Evolutionary conservation across 2,888 invertebrate genomes (phyloP).

Genomic region (Drosophila putrida): DNA sequence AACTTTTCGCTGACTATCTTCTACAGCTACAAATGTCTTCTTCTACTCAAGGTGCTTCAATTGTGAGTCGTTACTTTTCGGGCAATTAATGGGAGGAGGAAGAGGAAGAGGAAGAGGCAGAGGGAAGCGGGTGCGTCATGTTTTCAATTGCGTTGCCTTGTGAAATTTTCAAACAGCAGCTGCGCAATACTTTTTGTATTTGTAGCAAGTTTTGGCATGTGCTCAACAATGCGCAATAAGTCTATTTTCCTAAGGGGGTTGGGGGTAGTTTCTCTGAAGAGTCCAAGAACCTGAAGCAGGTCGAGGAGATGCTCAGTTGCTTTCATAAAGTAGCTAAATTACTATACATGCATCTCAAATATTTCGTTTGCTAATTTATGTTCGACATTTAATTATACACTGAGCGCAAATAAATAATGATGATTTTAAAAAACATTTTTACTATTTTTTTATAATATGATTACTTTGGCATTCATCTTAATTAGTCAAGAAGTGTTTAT

Average conservation of each 20-base stretch:
- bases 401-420: too few species aligned
- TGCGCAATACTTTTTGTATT: constrained; percentile 64
- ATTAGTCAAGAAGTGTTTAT: too few species aligned
- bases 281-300: constrained; percentile 23
- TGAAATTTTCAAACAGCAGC: constrained; percentile 69
- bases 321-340: neutral
- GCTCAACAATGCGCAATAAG: constrained; percentile 64
- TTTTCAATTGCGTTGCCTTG: constrained; percentile 51
- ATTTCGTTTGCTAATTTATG: neutral
- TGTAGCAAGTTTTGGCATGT: constrained; percentile 72
- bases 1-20: constrained; percentile 38
- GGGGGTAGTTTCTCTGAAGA: constrained; percentile 17
- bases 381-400: neutral
- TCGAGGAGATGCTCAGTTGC: neutral
- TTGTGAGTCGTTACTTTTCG: constrained; percentile 53
- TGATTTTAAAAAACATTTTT: too few species aligned
- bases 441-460: too few species aligned
- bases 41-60: constrained; percentile 61
- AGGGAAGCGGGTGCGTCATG: constrained; percentile 39
- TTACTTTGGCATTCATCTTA: too few species aligned
- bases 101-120: neutral
- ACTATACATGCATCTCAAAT: neutral
- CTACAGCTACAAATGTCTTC: constrained; percentile 8
- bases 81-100: neutral
- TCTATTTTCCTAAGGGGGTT: neutral